Conservation (phyloP, 2,113 vertebrate genomes). For the Otis tarda region DNA sequence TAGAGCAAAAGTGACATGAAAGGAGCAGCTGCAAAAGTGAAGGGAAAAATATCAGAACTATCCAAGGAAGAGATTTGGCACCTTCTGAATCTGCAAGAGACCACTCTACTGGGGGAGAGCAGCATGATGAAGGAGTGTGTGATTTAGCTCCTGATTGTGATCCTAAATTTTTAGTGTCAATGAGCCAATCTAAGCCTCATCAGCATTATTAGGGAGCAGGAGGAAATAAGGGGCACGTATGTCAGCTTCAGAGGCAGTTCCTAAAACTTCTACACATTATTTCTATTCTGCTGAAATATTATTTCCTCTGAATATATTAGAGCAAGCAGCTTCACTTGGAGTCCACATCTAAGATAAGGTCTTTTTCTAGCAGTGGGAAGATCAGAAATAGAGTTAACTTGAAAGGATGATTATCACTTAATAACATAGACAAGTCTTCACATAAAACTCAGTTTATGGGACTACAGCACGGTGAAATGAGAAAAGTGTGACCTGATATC, state of each 20-base stretch:
- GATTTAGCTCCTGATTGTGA: not conserved
- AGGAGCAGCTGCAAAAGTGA: not conserved
- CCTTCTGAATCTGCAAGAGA: not conserved
- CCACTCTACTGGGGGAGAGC: not conserved
- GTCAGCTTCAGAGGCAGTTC: not conserved
- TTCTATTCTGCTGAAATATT: constrained; percentile 13
- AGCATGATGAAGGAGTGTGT: not conserved
- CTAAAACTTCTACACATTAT: not conserved
- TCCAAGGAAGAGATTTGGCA: not conserved
- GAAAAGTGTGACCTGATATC: not conserved
- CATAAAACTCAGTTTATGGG: not conserved
- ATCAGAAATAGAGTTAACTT: not conserved
- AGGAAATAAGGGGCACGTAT: not conserved
- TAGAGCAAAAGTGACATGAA: not conserved
- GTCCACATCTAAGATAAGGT: not conserved
- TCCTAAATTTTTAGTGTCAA: not conserved
- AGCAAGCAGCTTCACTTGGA: not conserved
- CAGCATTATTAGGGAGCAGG: not conserved
- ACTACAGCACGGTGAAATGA: not conserved
- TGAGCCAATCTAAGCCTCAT: not conserved
- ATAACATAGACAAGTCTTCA: not conserved
- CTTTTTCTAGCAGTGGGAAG: not conserved
- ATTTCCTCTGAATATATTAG: not conserved
- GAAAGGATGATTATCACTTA: not conserved
- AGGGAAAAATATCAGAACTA: not conserved